These are phyloP conservation scores for Phaonia tiefii DNA, from an alignment of 2,888 invertebrate species.

Conservation along the genomic window DNA sequence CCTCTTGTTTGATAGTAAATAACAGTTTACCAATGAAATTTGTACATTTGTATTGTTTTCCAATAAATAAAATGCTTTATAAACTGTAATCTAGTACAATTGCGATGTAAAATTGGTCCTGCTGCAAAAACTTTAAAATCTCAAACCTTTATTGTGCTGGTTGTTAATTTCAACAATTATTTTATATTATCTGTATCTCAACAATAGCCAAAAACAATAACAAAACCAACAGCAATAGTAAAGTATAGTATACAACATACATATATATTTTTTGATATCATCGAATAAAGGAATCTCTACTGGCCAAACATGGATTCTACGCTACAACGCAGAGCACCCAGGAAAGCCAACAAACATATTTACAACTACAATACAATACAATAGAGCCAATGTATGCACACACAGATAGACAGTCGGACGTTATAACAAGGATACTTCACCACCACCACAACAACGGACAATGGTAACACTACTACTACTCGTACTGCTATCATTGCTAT, in stretches of 20 bases:
- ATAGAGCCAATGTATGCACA: background rate
- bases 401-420: no score
- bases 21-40: no score
- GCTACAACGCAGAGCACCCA: slow-evolving; percentile 56
- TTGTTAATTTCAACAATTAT: slow-evolving; percentile 50
- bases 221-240: slow-evolving; percentile 18
- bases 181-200: slow-evolving; percentile 18
- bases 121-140: background rate
- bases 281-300: slow-evolving; percentile 46
- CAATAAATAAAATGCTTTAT: no score
- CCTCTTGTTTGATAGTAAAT: no score
- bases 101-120: no score
- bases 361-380: slow-evolving; percentile 13
- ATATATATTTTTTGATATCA: slow-evolving; percentile 42
- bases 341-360: slow-evolving; percentile 27
- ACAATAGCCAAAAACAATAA: background rate
- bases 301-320: slow-evolving; percentile 60
- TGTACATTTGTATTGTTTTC: no score
- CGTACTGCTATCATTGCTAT: slow-evolving; percentile 20
- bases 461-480: slow-evolving; percentile 36
- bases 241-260: no score
- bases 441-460: slow-evolving; percentile 30
- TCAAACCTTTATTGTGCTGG: background rate
- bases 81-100: no score
- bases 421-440: background rate